Base-by-base conservation (phyloP, 1,140 invertebrate species). In the Penaeus chinensis region DNA sequence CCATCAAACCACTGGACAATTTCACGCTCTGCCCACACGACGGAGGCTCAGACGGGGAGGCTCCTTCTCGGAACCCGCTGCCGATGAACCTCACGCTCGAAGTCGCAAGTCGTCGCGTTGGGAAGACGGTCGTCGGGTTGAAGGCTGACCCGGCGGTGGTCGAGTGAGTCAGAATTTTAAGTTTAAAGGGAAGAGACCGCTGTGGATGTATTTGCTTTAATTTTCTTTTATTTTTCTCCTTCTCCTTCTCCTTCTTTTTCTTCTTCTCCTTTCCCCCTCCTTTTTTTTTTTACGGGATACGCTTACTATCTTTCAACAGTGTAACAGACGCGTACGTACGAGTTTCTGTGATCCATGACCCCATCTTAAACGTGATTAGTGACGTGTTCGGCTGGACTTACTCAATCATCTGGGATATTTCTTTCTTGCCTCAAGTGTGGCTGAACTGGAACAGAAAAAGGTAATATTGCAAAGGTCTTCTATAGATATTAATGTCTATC, bases 381-480 rank as follows among this genome's bases (percentile, higher is more conserved):
- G 76, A 80, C 62, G 84, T 85, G 24, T 16, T 85, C 5, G 84
- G 84, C 0, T 85, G 84, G 84, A 42, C 37, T 1, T 85, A 85
- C 76, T 79, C 84, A 11, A 65, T 85, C 27, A 19, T 66, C 19
- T 85, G 84, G 84, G 62, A 85, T 27, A n/a, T 85, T 3, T 79
- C 84, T 74, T 85, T 66, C 84, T 60, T 85, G 7, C 84, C 84
- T 20, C 84, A 85, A 77, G 62, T 85, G 24, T 66, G 27, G n/a
- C 84, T 85, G 54, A 85, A 85, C 77, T 85, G 84, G 84, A 61
- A 63, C 54, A 85, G 84, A 32, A 85, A 85, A 24, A 85, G 76
- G 84, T 85, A 16, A 63, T 60, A n/a, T 3, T 3, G 77, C 54
- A 60, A 60, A 79, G 18, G 77, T 60, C 47, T 47, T 60, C 7